phyloP scores from a whole-genome alignment of 2,797 vertebrate species.

The Dendrocincla tyrannina region DNA sequence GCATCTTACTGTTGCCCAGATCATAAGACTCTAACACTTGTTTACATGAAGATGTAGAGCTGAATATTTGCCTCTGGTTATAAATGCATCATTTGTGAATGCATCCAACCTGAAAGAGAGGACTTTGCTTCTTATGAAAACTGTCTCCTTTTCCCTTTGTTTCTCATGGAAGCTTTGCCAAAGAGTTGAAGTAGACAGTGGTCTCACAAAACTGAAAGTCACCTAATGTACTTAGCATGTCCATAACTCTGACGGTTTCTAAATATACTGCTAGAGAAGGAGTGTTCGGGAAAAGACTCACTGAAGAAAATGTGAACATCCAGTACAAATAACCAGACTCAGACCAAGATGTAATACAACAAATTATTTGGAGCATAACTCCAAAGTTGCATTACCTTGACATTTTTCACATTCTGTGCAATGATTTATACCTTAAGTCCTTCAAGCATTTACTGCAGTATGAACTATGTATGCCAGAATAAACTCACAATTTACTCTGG shows the following conservation, averaged over 20 bases:
- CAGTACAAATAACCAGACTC: slow-evolving; percentile 7
- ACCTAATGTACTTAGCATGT: slow-evolving; percentile 9
- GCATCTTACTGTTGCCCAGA: not conserved
- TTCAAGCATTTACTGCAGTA: not conserved
- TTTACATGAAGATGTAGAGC: not conserved
- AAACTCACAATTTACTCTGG: not conserved
- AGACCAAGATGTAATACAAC: not conserved
- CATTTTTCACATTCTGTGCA: not conserved
- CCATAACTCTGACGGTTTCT: not conserved
- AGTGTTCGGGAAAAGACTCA: not conserved
- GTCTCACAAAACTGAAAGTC: slow-evolving; percentile 6
- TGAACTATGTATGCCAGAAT: not conserved
- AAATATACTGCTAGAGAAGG: slow-evolving; percentile 23
- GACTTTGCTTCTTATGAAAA: not conserved
- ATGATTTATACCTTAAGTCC: not conserved
- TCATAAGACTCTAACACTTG: not conserved
- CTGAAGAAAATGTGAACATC: not conserved
- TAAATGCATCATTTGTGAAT: not conserved
- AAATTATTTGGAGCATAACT: not conserved
- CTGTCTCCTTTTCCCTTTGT: not conserved
- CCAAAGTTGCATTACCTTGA: not conserved
- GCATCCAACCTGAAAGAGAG: not conserved
- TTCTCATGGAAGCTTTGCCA: slow-evolving; percentile 27
- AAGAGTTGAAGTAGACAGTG: not conserved
- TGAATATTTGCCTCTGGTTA: not conserved